phyloP scores from a whole-genome alignment of 2,113 vertebrate species.

The Embiotoca jacksoni region DNA sequence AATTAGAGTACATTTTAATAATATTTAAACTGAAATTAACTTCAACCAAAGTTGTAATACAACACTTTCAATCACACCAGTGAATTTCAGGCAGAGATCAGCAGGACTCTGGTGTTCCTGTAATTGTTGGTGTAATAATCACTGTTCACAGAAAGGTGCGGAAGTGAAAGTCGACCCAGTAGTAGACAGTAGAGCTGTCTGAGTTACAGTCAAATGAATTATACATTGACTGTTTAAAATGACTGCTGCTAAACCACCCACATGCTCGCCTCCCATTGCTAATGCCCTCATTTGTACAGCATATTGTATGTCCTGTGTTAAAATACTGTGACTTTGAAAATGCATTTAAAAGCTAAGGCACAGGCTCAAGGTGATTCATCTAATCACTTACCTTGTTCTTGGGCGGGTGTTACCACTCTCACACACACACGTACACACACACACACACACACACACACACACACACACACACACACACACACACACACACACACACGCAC shows the following conservation, averaged over 20 bases:
- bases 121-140: background rate
- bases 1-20: too few species aligned
- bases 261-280: slow-evolving; percentile 36
- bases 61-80: too few species aligned
- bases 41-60: background rate
- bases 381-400: slow-evolving; percentile 72
- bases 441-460: slow-evolving; percentile 1
- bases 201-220: slow-evolving; percentile 47
- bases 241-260: slow-evolving; percentile 38
- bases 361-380: slow-evolving; percentile 72
- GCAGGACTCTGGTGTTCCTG: background rate
- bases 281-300: slow-evolving; percentile 57
- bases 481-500: slow-evolving; percentile 6
- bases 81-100: background rate
- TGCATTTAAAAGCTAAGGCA: slow-evolving; percentile 67
- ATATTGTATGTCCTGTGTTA: slow-evolving; percentile 55
- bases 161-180: slow-evolving; percentile 9
- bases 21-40: background rate
- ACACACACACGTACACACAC: slow-evolving; percentile 3
- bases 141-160: background rate
- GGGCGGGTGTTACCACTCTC: slow-evolving; percentile 20
- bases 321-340: slow-evolving; percentile 77
- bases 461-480: slow-evolving; percentile 4
- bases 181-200: background rate
- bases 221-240: slow-evolving; percentile 45